Base-by-base conservation (phyloP, 2,888 invertebrate genomes). In the Ctenicera cuprea region DNA sequence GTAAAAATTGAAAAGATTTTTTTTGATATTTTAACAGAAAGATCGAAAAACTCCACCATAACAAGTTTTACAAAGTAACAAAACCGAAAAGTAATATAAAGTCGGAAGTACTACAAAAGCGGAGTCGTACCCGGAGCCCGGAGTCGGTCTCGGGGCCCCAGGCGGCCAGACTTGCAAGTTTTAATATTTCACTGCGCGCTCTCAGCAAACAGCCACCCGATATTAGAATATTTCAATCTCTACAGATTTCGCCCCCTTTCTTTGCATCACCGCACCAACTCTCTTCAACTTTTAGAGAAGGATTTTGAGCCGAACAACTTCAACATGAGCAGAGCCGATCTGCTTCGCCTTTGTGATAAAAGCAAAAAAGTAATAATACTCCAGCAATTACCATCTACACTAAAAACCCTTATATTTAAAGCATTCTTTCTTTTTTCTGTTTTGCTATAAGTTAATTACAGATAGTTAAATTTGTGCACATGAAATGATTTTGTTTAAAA, bases 141-240 rank as follows among this genome's bases (percentile, higher is more conserved):
- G 74, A 76, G 77, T 74, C 73, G 76, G 73, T 77, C 78, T 76
- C 73, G 73, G 71, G 74, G 75, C 80, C 79, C 74, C 74, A 74
- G 80, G 80, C 81, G 78, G 74, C 80, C 78, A 80, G 76, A 76
- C 73, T 76, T 73, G 75, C 73, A 80, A 81, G 79, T 81, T 81
- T 81, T 81, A 81, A 81, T 81, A 81, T 81, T 81, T 81, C 81
- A 81, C 80, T 80, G 80, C 80, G 80, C 80, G 80, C 80, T 81
- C 80, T 81, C 78, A 79, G 80, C 80, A 81, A 81, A 81, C 81
- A 80, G 77, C 76, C 77, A 71, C 71, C 81, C 83, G 83, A 86
- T 86, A 86, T 86, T 86, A 86, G 85, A 86, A 86, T 86, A 86
- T 86, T 86, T 83, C 86, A 86, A 86, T 86, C 84, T 85, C 83